Percentiles rank a stretch among this genome's conserved stretches.
These are phyloP conservation scores for Prunella strophiata DNA, from an alignment of 2,797 vertebrate genomes.

Conservation along the genomic window DNA sequence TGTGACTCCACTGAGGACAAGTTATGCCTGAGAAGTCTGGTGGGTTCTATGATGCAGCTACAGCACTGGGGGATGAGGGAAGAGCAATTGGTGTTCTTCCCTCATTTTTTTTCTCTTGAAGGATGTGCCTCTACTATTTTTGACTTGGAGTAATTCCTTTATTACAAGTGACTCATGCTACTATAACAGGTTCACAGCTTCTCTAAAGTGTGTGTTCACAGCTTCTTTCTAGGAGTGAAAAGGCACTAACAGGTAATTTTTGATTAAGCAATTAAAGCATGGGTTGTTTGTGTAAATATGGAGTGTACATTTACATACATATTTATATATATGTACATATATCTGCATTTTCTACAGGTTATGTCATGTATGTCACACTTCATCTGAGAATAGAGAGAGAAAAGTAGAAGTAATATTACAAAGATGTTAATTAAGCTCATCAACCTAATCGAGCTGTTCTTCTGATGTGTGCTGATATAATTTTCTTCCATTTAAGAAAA, in stretches of 20 bases:
- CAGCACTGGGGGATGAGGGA: neutral
- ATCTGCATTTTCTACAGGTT: neutral
- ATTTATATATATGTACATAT: no score
- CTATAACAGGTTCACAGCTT: neutral
- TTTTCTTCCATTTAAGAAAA: neutral
- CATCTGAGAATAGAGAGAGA: neutral
- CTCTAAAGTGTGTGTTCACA: neutral
- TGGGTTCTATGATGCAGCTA: neutral
- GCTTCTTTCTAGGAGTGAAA: neutral
- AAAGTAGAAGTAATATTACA: neutral
- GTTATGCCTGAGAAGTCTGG: neutral
- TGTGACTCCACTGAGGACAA: neutral
- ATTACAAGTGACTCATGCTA: neutral
- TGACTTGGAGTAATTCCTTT: conserved; percentile 27
- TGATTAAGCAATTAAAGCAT: neutral
- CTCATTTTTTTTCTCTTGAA: neutral
- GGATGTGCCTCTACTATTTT: neutral
- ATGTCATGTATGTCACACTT: neutral
- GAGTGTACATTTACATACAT: neutral
- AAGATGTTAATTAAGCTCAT: neutral
- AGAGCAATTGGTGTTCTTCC: neutral
- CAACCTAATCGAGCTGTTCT: neutral
- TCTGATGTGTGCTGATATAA: neutral
- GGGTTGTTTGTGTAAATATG: neutral
- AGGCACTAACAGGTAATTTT: neutral